phyloP scores from a whole-genome alignment of 2,797 vertebrate genomes.

The Gephyroberyx darwinii region DNA sequence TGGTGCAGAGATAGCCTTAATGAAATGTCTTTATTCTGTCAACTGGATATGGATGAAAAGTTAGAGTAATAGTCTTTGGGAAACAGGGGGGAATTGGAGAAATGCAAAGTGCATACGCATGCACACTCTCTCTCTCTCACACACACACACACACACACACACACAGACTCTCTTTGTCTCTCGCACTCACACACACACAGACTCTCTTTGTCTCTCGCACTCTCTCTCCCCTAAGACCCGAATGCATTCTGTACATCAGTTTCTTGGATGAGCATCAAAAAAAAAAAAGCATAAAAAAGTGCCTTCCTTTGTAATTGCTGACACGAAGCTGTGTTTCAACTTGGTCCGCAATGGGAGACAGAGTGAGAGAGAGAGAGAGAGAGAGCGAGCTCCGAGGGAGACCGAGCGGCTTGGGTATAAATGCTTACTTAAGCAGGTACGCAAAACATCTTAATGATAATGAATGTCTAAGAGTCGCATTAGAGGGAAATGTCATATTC shows the following conservation, averaged over 20 bases:
- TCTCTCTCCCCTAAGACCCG: constrained; percentile 19
- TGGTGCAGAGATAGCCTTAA: constrained; percentile 51
- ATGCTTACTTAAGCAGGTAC: constrained; percentile 70
- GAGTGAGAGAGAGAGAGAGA: neutral
- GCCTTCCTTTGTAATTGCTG: constrained; percentile 67
- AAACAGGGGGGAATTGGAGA: constrained; percentile 43
- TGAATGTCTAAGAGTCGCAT: constrained; percentile 69
- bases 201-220: neutral
- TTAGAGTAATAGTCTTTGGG: constrained; percentile 57
- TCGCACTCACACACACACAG: neutral
- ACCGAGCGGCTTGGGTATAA: constrained; percentile 62
- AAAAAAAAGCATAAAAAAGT: constrained; percentile 40
- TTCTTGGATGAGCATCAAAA: constrained; percentile 60
- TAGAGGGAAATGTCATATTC: constrained; percentile 62
- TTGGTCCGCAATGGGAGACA: constrained; percentile 25
- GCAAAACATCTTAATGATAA: constrained; percentile 74
- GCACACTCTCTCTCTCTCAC: constrained; percentile 11
- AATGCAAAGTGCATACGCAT: constrained; percentile 29
- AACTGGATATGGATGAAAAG: constrained; percentile 66
- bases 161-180: neutral
- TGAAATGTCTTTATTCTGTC: constrained; percentile 66
- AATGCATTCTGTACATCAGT: constrained; percentile 46
- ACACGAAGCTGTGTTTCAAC: constrained; percentile 55
- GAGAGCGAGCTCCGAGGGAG: constrained; percentile 22
- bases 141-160: constrained; percentile 27